These are phyloP conservation scores for Eupithecia abbreviata DNA, from an alignment of 2,888 invertebrate species.

Conservation along the genomic window DNA sequence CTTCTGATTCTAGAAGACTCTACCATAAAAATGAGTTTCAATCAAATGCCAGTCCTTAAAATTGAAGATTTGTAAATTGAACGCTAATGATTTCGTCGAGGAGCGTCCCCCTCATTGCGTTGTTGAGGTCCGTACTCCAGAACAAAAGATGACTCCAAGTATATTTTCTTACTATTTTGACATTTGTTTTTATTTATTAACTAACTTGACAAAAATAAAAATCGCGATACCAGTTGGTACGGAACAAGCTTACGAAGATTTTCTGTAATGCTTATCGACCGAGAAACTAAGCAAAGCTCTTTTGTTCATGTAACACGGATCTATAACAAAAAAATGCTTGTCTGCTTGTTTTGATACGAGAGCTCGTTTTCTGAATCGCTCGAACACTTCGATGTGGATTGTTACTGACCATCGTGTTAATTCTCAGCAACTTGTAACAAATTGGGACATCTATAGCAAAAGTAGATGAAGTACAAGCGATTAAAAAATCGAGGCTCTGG, in stretches of 20 bases:
- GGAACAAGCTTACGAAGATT: neutral
- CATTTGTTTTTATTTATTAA: neutral
- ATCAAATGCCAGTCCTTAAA: neutral
- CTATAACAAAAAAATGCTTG: neutral
- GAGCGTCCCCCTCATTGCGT: neutral
- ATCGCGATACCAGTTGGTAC: neutral
- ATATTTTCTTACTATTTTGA: neutral
- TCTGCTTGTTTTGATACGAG: neutral
- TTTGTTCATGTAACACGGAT: neutral
- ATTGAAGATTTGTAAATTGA: neutral
- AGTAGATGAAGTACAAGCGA: neutral
- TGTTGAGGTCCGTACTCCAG: constrained; percentile 1
- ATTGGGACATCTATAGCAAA: neutral
- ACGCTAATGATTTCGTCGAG: neutral
- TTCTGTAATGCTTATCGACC: neutral
- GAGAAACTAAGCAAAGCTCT: neutral
- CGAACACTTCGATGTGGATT: neutral
- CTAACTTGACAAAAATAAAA: neutral
- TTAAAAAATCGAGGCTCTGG: neutral
- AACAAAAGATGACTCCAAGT: constrained; percentile 3
- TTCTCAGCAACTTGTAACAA: neutral
- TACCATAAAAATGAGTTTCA: neutral
- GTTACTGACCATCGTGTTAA: neutral
- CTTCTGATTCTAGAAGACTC: neutral
- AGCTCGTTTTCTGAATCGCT: neutral